Conservation (phyloP, 2,888 invertebrate species). For the Eupithecia insigniata region DNA sequence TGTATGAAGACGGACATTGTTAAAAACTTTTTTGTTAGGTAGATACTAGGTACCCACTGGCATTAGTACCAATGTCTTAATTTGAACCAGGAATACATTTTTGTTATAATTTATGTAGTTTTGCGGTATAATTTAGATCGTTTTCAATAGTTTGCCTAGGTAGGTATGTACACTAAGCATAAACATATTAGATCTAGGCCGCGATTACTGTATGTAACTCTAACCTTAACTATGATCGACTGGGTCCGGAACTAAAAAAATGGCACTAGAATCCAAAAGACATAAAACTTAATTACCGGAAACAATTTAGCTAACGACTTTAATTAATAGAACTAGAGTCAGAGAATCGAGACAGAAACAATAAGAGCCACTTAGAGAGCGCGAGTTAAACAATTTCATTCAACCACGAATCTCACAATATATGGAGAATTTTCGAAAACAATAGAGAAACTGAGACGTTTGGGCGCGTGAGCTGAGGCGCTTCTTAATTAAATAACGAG, state of each 20-base stretch:
- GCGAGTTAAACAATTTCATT: constrained; percentile 12
- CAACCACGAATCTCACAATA: constrained; percentile 5
- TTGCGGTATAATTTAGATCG: no score
- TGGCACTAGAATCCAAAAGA: neutral
- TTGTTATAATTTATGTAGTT: no score
- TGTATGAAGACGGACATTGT: neutral
- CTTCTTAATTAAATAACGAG: constrained; percentile 24
- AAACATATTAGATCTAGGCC: neutral
- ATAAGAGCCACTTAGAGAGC: constrained; percentile 10
- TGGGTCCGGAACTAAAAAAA: neutral
- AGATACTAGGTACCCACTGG: neutral
- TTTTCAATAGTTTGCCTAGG: no score
- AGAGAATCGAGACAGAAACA: neutral
- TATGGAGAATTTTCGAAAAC: constrained; percentile 18
- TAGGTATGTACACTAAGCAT: neutral
- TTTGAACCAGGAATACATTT: neutral
- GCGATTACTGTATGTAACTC: neutral
- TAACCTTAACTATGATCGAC: neutral
- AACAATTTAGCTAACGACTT: constrained; percentile 7
- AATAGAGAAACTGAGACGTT: constrained; percentile 23
- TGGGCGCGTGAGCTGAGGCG: constrained; percentile 8
- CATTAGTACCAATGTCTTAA: no score
- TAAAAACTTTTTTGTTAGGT: neutral
- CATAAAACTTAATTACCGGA: neutral
- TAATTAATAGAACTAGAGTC: neutral